Conservation (phyloP, 2,113 vertebrate genomes). For the Psophia crepitans region DNA sequence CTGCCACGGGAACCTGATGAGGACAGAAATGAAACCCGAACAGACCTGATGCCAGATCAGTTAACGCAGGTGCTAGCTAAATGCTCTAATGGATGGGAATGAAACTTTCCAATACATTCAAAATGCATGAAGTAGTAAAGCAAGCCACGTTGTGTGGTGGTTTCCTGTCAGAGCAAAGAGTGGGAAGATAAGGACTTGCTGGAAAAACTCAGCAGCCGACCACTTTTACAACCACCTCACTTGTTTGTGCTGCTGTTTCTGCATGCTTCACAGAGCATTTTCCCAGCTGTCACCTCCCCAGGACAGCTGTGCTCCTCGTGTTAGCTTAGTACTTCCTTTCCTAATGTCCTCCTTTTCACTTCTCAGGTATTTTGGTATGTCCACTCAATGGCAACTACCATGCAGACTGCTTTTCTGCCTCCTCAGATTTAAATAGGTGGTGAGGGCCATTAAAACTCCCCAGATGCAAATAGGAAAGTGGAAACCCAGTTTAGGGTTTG, state of each 20-base stretch:
- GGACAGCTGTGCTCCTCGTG: not conserved
- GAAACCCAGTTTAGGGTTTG: not conserved
- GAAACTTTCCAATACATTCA: not conserved
- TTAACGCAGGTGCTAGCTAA: not conserved
- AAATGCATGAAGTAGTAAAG: not conserved
- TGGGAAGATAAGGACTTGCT: not conserved
- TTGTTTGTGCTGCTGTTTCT: not conserved
- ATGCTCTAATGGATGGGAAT: rapidly evolving
- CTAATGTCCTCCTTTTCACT: not conserved
- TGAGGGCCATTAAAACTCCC: not conserved
- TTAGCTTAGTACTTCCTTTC: not conserved
- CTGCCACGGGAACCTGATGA: not conserved
- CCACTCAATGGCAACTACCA: not conserved
- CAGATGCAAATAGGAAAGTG: not conserved
- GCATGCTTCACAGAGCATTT: not conserved
- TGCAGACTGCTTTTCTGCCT: not conserved
- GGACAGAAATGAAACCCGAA: not conserved
- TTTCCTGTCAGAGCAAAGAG: not conserved
- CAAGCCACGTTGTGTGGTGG: not conserved
- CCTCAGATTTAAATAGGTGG: not conserved
- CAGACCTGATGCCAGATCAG: not conserved
- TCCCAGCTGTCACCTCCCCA: not conserved
- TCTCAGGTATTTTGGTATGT: not conserved
- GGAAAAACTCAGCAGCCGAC: not conserved
- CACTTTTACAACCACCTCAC: not conserved